Conservation (phyloP, 2,797 vertebrate genomes). For the Buphagus erythrorhynchus region DNA sequence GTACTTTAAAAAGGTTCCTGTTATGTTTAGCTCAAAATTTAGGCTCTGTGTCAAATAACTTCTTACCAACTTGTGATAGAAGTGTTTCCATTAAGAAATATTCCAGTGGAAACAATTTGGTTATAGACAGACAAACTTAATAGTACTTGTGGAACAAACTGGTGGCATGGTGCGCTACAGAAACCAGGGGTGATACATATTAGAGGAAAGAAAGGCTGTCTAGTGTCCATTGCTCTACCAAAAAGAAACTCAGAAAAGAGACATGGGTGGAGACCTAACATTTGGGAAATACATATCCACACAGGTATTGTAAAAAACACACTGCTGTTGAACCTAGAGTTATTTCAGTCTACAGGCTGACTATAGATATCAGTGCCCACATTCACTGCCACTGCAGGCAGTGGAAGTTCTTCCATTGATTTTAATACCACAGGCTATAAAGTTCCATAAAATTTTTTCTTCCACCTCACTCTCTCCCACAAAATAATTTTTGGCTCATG, state of each 20-base stretch:
- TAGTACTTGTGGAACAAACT: not conserved
- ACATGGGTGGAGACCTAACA: not conserved
- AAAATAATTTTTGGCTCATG: not conserved
- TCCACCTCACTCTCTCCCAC: not conserved
- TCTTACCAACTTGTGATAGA: not conserved
- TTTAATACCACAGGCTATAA: not conserved
- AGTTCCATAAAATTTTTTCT: not conserved
- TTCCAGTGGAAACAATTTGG: not conserved
- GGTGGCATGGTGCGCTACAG: not conserved
- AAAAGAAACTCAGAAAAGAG: not conserved
- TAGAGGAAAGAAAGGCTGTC: not conserved
- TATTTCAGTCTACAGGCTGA: not conserved
- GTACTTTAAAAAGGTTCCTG: not conserved
- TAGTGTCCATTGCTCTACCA: not conserved
- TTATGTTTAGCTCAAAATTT: not conserved
- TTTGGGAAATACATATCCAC: not conserved
- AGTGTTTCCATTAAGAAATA: not conserved
- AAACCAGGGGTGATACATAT: not conserved
- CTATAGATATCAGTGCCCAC: not conserved
- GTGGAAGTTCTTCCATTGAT: not conserved
- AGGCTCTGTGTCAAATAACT: not conserved
- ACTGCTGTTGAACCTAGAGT: not conserved
- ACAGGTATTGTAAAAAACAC: not conserved
- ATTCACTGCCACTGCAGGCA: not conserved
- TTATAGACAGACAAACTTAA: not conserved